phyloP scores from a whole-genome alignment of 2,888 invertebrate genomes.

The Exephanes ischioxanthus region DNA sequence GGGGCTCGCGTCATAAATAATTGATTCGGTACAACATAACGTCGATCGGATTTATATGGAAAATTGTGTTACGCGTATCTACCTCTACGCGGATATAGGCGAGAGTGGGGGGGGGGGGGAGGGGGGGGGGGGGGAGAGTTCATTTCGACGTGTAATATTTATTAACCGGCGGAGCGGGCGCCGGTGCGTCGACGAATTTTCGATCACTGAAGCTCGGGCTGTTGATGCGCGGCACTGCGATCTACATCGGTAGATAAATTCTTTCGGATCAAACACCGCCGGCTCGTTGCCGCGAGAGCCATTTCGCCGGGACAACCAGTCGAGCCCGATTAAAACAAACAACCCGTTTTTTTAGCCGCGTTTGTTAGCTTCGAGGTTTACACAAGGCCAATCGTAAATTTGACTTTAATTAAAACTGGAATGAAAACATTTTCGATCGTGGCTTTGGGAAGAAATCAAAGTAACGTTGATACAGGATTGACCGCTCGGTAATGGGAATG shows the following conservation, averaged over 20 bases:
- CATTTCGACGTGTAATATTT: slow-evolving; percentile 27
- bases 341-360: slow-evolving; percentile 20
- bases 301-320: neutral
- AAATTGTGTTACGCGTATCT: slow-evolving; percentile 11
- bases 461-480: neutral
- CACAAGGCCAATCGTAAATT: slow-evolving; percentile 30
- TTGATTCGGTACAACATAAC: neutral
- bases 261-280: slow-evolving; percentile 28
- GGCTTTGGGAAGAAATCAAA: neutral
- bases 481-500: too few relatives aligned
- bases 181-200: slow-evolving; percentile 23
- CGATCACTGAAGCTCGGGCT: slow-evolving; percentile 1
- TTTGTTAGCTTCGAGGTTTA: neutral
- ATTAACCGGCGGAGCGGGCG: slow-evolving; percentile 10
- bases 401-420: slow-evolving; percentile 41
- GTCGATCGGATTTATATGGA: slow-evolving; percentile 1
- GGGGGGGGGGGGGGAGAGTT: neutral
- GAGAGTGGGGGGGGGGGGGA: neutral
- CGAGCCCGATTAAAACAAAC: slow-evolving; percentile 43
- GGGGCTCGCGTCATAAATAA: neutral
- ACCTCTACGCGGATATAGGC: neutral
- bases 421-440: neutral
- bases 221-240: slow-evolving; percentile 9
- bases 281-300: neutral
- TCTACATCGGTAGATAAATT: slow-evolving; percentile 34